These are phyloP conservation scores for Nestor notabilis DNA, from an alignment of 2,113 vertebrate genomes.

Conservation along the genomic window DNA sequence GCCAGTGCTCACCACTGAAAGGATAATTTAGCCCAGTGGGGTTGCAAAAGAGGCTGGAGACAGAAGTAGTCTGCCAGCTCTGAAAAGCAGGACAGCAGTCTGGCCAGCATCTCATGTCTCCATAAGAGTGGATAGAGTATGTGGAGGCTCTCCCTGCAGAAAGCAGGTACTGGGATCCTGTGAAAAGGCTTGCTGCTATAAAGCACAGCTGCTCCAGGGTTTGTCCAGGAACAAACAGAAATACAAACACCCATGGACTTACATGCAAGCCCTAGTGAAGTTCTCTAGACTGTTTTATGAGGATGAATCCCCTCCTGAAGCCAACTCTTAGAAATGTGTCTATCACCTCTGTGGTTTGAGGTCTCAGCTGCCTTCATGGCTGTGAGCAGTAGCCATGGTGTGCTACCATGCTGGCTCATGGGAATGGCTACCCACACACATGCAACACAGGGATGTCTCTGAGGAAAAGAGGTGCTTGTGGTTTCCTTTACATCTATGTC, in stretches of 20 bases:
- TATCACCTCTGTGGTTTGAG: neutral
- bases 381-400: no score
- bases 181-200: neutral
- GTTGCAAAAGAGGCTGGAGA: neutral
- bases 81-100: neutral
- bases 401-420: fast-evolving
- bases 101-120: neutral
- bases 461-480: neutral
- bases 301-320: neutral
- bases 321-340: neutral
- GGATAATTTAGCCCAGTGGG: neutral
- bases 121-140: fast-evolving
- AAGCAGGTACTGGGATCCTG: neutral
- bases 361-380: neutral
- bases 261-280: neutral
- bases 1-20: neutral
- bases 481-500: neutral
- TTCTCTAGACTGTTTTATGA: neutral
- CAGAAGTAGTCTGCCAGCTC: neutral
- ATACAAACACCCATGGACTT: neutral
- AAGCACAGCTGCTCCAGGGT: neutral
- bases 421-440: neutral
- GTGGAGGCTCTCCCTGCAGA: neutral
- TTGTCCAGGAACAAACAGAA: neutral
- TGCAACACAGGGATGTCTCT: fast-evolving